A percentile compares a stretch with the other conserved stretches of the same genome.
These are phyloP conservation scores for Coenonympha glycerion DNA, from an alignment of 2,888 invertebrate genomes.

Conservation along the genomic window DNA sequence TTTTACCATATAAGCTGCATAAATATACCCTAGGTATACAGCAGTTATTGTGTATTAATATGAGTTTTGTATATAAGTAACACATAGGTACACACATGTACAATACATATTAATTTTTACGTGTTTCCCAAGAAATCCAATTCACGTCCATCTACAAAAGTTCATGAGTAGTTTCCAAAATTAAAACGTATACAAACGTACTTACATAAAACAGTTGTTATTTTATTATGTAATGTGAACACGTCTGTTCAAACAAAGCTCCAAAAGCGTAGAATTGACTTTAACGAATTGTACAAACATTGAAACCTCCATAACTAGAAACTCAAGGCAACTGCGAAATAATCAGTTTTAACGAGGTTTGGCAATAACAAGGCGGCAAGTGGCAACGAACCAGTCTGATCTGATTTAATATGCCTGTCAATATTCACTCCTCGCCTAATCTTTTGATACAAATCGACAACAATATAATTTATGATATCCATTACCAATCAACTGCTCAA, in stretches of 20 bases:
- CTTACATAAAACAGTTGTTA: not conserved
- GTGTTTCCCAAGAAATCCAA: no score
- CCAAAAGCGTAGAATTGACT: slow-evolving; percentile 5
- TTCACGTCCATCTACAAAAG: no score
- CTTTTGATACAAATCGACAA: not conserved
- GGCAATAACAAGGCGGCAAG: slow-evolving; percentile 4
- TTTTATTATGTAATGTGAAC: not conserved
- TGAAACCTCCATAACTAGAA: slow-evolving; percentile 10
- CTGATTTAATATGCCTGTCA: slow-evolving; percentile 5
- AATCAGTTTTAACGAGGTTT: slow-evolving; percentile 11
- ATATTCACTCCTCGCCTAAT: slow-evolving; percentile 5
- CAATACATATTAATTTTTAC: no score
- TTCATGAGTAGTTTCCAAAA: no score
- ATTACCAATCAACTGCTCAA: not conserved
- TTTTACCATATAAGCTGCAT: no score
- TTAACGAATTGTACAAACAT: slow-evolving; percentile 5
- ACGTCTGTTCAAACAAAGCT: not conserved
- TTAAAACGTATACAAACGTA: no score
- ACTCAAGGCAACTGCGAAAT: slow-evolving; percentile 12
- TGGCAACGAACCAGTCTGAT: not conserved
- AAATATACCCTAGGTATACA: no score
- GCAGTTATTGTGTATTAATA: no score
- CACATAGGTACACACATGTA: no score
- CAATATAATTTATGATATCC: slow-evolving; percentile 7
- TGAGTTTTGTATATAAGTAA: no score